Percentiles rank a stretch among this genome's conserved stretches.
These are phyloP conservation scores for Melieria picta DNA, from an alignment of 2,888 invertebrate species.

Conservation along the genomic window DNA sequence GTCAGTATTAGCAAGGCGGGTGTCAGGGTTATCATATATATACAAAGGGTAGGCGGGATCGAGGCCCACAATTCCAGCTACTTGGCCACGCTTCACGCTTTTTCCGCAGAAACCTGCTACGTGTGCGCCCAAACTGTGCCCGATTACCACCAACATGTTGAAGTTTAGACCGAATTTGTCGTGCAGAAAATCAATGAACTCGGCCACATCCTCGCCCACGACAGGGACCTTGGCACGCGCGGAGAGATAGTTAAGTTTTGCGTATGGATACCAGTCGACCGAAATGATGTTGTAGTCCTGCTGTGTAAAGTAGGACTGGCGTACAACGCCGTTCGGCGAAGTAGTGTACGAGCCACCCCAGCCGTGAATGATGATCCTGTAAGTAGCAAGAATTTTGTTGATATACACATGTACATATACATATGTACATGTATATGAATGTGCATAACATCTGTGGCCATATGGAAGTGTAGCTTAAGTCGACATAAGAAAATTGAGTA, in stretches of 20 bases:
- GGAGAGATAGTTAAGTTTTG: conserved; percentile 67
- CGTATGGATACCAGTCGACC: conserved; percentile 70
- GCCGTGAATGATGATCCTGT: conserved; percentile 67
- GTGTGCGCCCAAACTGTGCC: conserved; percentile 71
- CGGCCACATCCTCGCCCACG: conserved; percentile 47
- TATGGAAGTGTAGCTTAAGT: too few species aligned
- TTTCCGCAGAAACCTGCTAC: conserved; percentile 71
- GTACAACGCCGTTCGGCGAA: conserved; percentile 44
- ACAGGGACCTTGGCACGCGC: conserved; percentile 63
- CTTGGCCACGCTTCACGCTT: conserved; percentile 67
- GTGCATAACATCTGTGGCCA: neutral
- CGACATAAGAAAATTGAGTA: too few species aligned
- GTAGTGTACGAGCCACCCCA: conserved; percentile 68
- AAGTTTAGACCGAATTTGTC: conserved; percentile 66
- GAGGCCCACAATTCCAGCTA: conserved; percentile 68
- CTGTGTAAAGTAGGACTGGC: conserved; percentile 67
- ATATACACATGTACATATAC: neutral
- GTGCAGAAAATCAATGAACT: conserved; percentile 62
- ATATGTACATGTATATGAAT: neutral
- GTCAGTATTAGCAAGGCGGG: conserved; percentile 47
- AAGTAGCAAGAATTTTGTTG: neutral
- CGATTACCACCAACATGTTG: conserved; percentile 67
- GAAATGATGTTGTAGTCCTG: conserved; percentile 70
- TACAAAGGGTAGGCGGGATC: conserved; percentile 55
- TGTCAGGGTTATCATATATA: conserved; percentile 25